These are phyloP conservation scores for Cotesia congregata DNA, from an alignment of 2,888 invertebrate genomes.

Conservation along the genomic window DNA sequence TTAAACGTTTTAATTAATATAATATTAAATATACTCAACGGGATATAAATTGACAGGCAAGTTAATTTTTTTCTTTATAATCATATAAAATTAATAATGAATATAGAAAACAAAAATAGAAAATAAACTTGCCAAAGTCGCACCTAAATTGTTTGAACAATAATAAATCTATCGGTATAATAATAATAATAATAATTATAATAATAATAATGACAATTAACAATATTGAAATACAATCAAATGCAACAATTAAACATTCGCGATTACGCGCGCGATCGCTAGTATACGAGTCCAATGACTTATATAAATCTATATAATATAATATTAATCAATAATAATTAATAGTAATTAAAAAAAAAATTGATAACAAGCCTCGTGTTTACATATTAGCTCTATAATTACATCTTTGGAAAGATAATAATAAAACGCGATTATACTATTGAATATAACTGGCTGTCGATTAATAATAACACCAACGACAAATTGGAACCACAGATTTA, in stretches of 20 bases:
- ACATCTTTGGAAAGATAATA: conserved; percentile 66
- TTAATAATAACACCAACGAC: conserved; percentile 14
- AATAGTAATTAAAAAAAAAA: conserved; percentile 26
- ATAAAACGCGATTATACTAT: conserved; percentile 51
- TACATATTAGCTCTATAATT: conserved; percentile 56
- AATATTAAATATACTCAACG: conserved; percentile 44
- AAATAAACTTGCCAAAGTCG: conserved; percentile 14
- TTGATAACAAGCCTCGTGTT: conserved; percentile 47
- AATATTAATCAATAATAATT: not conserved
- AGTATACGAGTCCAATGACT: conserved; percentile 20
- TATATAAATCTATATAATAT: not conserved
- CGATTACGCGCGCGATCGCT: not conserved
- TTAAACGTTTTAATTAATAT: conserved; percentile 42
- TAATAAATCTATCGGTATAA: conserved; percentile 49
- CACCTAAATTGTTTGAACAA: conserved; percentile 44
- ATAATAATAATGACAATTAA: conserved; percentile 57
- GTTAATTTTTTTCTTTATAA: not conserved
- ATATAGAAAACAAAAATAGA: conserved; percentile 30
- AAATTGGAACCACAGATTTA: conserved; percentile 36
- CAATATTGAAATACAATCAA: conserved; percentile 54
- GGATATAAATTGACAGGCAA: not conserved
- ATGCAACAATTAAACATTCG: conserved; percentile 52
- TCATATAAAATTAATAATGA: conserved; percentile 4
- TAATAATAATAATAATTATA: conserved; percentile 50
- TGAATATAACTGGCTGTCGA: conserved; percentile 22